These are phyloP conservation scores for Sylvietta virens DNA, from an alignment of 2,113 vertebrate genomes.

Conservation along the genomic window DNA sequence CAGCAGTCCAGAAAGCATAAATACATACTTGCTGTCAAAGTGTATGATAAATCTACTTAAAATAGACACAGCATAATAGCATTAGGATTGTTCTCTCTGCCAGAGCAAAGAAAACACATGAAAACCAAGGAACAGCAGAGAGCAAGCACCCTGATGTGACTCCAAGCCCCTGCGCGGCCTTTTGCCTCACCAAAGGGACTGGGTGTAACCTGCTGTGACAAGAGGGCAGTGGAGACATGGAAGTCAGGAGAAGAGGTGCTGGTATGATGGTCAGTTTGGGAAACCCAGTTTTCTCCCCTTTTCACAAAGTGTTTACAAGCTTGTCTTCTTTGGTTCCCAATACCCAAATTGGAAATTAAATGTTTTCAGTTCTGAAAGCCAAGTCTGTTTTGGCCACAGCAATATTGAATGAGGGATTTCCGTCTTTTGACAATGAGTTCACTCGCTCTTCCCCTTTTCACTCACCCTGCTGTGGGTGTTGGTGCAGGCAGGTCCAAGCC, in stretches of 20 bases:
- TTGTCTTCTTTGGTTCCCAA: neutral
- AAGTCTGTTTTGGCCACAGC: neutral
- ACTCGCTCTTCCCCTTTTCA: neutral
- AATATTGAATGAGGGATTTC: neutral
- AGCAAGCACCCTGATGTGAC: neutral
- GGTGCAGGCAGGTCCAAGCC: neutral
- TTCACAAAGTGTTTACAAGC: neutral
- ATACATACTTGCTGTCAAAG: neutral
- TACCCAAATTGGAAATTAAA: neutral
- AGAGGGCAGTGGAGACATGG: neutral
- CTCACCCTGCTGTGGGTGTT: neutral
- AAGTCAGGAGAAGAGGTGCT: neutral
- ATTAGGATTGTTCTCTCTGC: neutral
- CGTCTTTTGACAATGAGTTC: neutral
- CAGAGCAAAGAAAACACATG: neutral
- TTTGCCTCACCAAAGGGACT: rapidly evolving
- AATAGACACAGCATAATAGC: neutral
- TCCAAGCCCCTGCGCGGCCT: rapidly evolving
- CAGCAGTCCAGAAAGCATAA: neutral
- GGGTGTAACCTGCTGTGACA: neutral
- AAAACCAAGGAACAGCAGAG: neutral
- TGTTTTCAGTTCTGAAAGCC: neutral
- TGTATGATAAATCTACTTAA: neutral
- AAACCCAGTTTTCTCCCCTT: neutral
- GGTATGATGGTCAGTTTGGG: neutral